These are phyloP conservation scores for Paramuricea clavata DNA, from an alignment of 92 coral and sea anemone species.

Conservation along the genomic window DNA sequence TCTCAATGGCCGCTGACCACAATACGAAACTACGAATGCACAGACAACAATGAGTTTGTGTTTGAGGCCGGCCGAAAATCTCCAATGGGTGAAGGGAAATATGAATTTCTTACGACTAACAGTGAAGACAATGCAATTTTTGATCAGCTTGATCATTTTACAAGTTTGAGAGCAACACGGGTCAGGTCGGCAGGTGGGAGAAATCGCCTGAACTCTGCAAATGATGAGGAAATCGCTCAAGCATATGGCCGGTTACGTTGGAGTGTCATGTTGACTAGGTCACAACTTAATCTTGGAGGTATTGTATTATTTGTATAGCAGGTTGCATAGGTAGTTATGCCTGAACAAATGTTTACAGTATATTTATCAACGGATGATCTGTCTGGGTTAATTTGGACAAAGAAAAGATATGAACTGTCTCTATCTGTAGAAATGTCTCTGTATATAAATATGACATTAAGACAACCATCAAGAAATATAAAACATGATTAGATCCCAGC, in stretches of 20 bases:
- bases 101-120: constrained; percentile 76
- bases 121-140: constrained; percentile 92
- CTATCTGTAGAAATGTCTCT: too few species aligned
- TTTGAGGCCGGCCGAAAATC: constrained; percentile 96
- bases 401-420: too few species aligned
- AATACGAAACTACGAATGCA: constrained; percentile 87
- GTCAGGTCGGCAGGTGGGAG: constrained; percentile 24
- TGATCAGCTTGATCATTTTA: constrained; percentile 86
- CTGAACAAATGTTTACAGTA: too few species aligned
- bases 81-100: constrained; percentile 97
- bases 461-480: too few species aligned
- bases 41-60: constrained; percentile 88
- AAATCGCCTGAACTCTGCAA: constrained; percentile 25
- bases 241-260: constrained; percentile 49
- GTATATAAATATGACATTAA: too few species aligned
- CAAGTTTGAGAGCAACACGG: constrained; percentile 29
- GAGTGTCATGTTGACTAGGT: constrained; percentile 47
- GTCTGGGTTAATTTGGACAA: too few species aligned
- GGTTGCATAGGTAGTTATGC: too few species aligned
- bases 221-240: constrained; percentile 43
- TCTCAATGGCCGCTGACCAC: constrained; percentile 99
- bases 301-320: not conserved
- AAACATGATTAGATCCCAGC: too few species aligned
- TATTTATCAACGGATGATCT: too few species aligned
- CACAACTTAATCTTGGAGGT: constrained; percentile 45